A percentile compares a stretch with the other conserved stretches of the same genome.
These are phyloP conservation scores for Hippocampus kuda DNA, from an alignment of 2,797 vertebrate genomes.

Conservation along the genomic window DNA sequence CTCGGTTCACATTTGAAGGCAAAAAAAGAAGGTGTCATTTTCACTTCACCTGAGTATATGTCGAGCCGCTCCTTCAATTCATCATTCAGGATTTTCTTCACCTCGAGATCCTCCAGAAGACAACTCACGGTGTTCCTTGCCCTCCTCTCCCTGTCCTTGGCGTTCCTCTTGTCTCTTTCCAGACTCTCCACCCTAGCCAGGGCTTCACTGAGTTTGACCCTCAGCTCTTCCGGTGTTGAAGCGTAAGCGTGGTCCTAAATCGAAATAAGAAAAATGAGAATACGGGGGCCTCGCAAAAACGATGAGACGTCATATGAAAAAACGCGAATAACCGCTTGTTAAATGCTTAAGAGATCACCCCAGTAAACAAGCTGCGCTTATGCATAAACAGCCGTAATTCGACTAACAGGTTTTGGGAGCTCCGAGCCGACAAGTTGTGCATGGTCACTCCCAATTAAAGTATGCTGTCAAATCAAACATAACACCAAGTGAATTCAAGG, in stretches of 20 bases:
- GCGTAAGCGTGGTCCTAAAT: slow-evolving; percentile 8
- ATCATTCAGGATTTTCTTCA: slow-evolving; percentile 26
- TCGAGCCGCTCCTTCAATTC: slow-evolving; percentile 27
- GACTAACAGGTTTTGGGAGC: no score
- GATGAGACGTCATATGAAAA: no score
- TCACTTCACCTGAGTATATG: slow-evolving; percentile 21
- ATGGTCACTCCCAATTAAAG: no score
- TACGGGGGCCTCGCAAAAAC: no score
- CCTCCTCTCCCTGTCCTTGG: slow-evolving; percentile 15
- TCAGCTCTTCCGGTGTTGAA: slow-evolving; percentile 14
- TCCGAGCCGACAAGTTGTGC: no score
- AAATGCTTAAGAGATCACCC: no score
- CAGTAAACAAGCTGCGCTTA: no score
- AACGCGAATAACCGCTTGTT: no score
- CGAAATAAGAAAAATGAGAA: not conserved
- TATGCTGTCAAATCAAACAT: no score
- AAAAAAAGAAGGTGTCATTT: not conserved
- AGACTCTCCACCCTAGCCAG: slow-evolving; percentile 27
- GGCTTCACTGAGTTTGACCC: slow-evolving; percentile 25
- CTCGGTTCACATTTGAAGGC: no score
- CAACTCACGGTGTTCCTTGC: slow-evolving; percentile 13
- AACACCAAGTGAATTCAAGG: no score
- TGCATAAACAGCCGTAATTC: no score
- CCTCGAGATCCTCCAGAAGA: slow-evolving; percentile 23
- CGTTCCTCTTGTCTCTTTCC: slow-evolving; percentile 24